Evolutionary conservation across 2,797 vertebrate genomes (phyloP).

Genomic region (Hippoglossus hippoglossus): DNA sequence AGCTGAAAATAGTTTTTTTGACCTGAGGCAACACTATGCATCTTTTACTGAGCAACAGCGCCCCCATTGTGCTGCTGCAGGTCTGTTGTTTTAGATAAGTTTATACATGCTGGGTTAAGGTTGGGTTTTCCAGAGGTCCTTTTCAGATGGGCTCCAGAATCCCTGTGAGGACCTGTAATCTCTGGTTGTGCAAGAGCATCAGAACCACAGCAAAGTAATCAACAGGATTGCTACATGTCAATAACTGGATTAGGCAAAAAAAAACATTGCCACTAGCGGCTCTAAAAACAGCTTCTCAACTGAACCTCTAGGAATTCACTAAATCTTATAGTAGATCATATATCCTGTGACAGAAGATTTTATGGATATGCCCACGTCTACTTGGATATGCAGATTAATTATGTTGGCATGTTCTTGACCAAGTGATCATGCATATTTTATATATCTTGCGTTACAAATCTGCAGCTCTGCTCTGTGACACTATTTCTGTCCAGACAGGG

Average conservation of each 20-base stretch:
- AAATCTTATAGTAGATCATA: not conserved
- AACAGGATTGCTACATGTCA: too few species aligned
- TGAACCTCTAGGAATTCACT: not conserved
- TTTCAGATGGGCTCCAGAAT: not conserved
- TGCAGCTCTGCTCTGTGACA: conserved; percentile 8
- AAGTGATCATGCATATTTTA: conserved; percentile 25
- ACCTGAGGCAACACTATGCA: too few species aligned
- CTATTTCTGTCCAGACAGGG: conserved; percentile 5
- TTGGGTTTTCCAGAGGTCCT: not conserved
- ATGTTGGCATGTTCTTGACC: conserved; percentile 1
- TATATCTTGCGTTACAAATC: not conserved
- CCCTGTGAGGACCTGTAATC: not conserved
- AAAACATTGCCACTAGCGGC: too few species aligned
- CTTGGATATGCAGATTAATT: not conserved
- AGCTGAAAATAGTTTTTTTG: too few species aligned
- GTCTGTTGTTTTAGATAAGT: too few species aligned
- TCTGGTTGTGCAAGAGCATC: not conserved
- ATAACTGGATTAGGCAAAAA: too few species aligned
- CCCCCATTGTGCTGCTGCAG: too few species aligned
- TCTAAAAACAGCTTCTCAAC: not conserved
- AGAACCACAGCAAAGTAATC: not conserved
- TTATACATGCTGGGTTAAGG: not conserved
- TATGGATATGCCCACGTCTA: not conserved
- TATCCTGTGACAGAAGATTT: not conserved
- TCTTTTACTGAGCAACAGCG: too few species aligned